Percentiles rank a stretch among this genome's conserved stretches.
Evolutionary conservation across 35 echinoderm and acorn worm species (phyloP).

Genomic region (Ophiothrix spiculata): DNA sequence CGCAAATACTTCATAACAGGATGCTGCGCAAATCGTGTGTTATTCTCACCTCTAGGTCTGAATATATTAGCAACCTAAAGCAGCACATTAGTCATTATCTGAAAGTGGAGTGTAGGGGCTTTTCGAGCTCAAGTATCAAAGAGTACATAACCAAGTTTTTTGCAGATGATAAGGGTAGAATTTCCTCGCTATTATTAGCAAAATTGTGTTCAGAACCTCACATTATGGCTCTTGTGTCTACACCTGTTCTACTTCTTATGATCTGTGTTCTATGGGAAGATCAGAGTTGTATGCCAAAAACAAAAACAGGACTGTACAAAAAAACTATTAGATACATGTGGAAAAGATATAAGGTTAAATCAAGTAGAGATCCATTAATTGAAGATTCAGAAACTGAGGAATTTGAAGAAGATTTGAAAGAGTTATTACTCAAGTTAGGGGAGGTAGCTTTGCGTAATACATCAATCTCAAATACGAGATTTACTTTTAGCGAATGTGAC

Average conservation of each 20-base stretch:
- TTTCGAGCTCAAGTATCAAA: neutral
- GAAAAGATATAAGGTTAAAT: neutral
- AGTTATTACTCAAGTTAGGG: neutral
- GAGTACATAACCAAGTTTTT: neutral
- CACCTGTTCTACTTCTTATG: neutral
- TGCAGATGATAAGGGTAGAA: neutral
- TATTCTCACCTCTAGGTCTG: neutral
- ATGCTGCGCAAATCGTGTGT: neutral
- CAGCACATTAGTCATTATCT: neutral
- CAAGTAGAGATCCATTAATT: neutral
- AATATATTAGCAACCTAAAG: neutral
- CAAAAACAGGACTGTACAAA: slow-evolving; percentile 1
- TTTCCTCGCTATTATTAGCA: neutral
- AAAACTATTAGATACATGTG: neutral
- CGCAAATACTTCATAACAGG: neutral
- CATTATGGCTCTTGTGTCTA: neutral
- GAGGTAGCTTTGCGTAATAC: neutral
- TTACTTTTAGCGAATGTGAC: neutral
- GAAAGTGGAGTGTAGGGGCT: neutral
- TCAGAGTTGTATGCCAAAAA: neutral
- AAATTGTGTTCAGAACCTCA: neutral
- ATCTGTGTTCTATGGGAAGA: neutral
- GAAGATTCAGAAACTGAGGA: neutral
- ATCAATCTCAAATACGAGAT: neutral
- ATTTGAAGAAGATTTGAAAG: neutral